These are phyloP conservation scores for Podarcis siculus DNA, from an alignment of 2,797 vertebrate species.

Conservation along the genomic window DNA sequence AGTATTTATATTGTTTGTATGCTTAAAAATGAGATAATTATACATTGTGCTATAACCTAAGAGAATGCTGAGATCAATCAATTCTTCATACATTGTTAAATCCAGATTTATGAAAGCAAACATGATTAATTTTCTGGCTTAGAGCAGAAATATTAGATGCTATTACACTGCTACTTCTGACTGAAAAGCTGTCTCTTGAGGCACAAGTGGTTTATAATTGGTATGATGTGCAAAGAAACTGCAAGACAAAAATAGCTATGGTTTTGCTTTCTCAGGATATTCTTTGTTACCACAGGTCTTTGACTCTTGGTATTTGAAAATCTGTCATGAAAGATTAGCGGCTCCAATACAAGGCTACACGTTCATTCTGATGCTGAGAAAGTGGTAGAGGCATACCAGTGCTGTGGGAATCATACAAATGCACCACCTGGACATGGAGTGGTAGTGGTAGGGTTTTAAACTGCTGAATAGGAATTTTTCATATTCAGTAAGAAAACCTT, in stretches of 20 bases:
- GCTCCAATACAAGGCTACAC: neutral
- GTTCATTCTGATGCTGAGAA: neutral
- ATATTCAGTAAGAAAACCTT: neutral
- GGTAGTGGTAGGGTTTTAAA: neutral
- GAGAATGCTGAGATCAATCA: slow-evolving; percentile 49
- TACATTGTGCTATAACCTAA: slow-evolving; percentile 5
- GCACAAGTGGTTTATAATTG: slow-evolving; percentile 23
- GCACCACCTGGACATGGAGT: neutral
- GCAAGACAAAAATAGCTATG: neutral
- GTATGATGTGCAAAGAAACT: neutral
- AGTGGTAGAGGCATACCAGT: neutral
- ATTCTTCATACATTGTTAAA: slow-evolving; percentile 50
- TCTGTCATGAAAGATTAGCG: slow-evolving; percentile 3
- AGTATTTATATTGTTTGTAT: slow-evolving; percentile 25
- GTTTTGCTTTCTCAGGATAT: accelerated
- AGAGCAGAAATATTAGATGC: neutral
- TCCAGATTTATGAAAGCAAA: slow-evolving; percentile 56
- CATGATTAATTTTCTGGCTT: slow-evolving; percentile 46
- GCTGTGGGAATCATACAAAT: neutral
- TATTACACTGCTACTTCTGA: slow-evolving; percentile 45
- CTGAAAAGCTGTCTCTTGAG: slow-evolving; percentile 14
- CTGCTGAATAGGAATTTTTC: neutral
- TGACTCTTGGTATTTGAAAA: slow-evolving; percentile 1
- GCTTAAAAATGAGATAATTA: slow-evolving; percentile 37
- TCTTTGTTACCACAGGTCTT: neutral